Evolutionary conservation across 2,888 invertebrate genomes (phyloP).

Genomic region (Scaptomyza reducta): DNA sequence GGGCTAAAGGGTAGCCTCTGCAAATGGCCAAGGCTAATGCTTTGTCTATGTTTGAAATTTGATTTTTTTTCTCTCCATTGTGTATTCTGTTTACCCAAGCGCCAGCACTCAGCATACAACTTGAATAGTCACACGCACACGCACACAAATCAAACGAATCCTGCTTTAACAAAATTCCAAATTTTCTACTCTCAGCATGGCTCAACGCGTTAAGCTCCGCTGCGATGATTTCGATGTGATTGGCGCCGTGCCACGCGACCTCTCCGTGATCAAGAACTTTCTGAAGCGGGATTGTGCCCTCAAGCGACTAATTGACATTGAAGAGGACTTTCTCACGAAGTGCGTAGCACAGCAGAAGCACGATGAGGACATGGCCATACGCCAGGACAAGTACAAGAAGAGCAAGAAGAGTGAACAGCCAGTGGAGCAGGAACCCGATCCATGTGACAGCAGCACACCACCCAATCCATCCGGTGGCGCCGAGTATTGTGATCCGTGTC

Average conservation of each 20-base stretch:
- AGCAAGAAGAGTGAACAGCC: not conserved
- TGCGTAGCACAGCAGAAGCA: constrained; percentile 33
- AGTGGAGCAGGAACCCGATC: constrained; percentile 20
- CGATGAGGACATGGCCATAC: not conserved
- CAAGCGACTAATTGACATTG: constrained; percentile 67
- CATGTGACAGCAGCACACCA: constrained; percentile 46
- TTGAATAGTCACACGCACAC: constrained; percentile 4
- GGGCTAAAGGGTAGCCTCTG: not conserved
- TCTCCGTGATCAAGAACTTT: constrained; percentile 69
- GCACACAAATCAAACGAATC: constrained; percentile 4
- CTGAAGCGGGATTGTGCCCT: constrained; percentile 65
- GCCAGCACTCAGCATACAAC: constrained; percentile 25
- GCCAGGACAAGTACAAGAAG: constrained; percentile 3
- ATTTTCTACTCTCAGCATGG: constrained; percentile 46
- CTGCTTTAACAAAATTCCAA: constrained; percentile 42
- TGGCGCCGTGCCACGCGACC: constrained; percentile 69
- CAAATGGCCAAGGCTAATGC: constrained; percentile 47
- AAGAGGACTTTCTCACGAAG: constrained; percentile 55
- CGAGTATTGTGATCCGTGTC: constrained; percentile 60
- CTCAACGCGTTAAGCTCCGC: constrained; percentile 59
- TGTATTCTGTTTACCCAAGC: constrained; percentile 29
- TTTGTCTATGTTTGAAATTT: constrained; percentile 15
- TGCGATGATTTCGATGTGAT: constrained; percentile 67
- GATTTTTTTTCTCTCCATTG: not conserved
- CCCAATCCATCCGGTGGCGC: constrained; percentile 10